Conservation (phyloP, 2,113 vertebrate species). For the Barbus barbus region DNA sequence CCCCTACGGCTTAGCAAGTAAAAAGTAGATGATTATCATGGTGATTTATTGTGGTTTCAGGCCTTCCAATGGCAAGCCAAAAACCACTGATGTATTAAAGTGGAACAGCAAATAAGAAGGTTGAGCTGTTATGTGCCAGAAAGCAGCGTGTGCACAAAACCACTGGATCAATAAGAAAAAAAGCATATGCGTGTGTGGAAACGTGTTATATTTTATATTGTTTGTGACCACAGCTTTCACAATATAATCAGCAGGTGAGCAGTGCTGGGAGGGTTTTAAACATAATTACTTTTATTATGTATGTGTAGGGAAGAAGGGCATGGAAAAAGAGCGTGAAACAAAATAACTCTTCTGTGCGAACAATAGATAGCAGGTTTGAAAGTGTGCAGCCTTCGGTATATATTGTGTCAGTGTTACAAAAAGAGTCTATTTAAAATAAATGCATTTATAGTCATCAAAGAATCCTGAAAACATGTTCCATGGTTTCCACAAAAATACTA, state of each 20-base stretch:
- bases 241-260: conserved; percentile 8
- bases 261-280: conserved; percentile 28
- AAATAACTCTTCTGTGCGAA: not conserved
- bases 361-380: not conserved
- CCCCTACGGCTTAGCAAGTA: not conserved
- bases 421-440: too few relatives aligned
- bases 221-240: conserved; percentile 49
- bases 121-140: conserved; percentile 34
- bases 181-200: not conserved
- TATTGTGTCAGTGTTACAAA: too few relatives aligned
- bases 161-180: not conserved
- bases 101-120: not conserved
- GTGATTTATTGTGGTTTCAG: conserved; percentile 47
- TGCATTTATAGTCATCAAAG: too few relatives aligned
- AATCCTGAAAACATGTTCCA: too few relatives aligned
- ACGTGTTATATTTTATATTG: conserved; percentile 30
- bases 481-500: too few relatives aligned
- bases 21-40: conserved; percentile 50
- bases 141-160: conserved; percentile 21
- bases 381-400: not conserved
- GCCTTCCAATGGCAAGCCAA: conserved; percentile 52
- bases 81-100: conserved; percentile 31
- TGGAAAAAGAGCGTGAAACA: not conserved
- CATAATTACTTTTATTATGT: conserved; percentile 9
- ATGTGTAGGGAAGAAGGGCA: not conserved